Conservation (phyloP, 2,888 invertebrate genomes). For the Alentia gelatinosa region DNA sequence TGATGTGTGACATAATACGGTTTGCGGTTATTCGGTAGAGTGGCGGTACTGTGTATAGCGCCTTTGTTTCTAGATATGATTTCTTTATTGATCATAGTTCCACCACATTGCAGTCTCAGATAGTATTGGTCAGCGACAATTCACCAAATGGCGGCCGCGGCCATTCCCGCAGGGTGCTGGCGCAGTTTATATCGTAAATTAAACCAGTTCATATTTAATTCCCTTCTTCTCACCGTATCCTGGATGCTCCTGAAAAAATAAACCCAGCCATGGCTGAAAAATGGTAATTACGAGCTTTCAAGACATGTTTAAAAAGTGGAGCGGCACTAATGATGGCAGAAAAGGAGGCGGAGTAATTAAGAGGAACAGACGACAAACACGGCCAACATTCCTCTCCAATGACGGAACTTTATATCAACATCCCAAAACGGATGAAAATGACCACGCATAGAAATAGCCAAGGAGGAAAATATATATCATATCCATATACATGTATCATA, state of each 20-base stretch:
- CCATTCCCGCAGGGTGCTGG: too few relatives aligned
- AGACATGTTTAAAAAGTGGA: not conserved
- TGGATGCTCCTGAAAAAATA: not conserved
- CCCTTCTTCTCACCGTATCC: not conserved
- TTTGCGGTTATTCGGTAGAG: too few relatives aligned
- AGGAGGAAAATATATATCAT: not conserved
- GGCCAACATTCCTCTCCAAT: not conserved
- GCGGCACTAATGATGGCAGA: not conserved
- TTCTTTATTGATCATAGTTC: too few relatives aligned
- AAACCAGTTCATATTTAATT: not conserved
- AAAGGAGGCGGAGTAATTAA: not conserved
- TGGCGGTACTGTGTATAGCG: too few relatives aligned
- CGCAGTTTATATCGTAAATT: too few relatives aligned
- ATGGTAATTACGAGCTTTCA: not conserved
- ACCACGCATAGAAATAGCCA: not conserved
- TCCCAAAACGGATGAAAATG: constrained; percentile 13
- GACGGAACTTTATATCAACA: constrained; percentile 3
- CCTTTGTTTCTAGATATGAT: too few relatives aligned
- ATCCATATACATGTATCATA: not conserved
- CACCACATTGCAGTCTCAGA: too few relatives aligned
- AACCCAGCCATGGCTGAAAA: not conserved
- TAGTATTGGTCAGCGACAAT: too few relatives aligned
- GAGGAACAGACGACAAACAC: not conserved
- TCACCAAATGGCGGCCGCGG: too few relatives aligned
- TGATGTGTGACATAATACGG: too few relatives aligned